Base-by-base conservation (phyloP, 2,797 vertebrate species). In the Esox masquinongy region DNA sequence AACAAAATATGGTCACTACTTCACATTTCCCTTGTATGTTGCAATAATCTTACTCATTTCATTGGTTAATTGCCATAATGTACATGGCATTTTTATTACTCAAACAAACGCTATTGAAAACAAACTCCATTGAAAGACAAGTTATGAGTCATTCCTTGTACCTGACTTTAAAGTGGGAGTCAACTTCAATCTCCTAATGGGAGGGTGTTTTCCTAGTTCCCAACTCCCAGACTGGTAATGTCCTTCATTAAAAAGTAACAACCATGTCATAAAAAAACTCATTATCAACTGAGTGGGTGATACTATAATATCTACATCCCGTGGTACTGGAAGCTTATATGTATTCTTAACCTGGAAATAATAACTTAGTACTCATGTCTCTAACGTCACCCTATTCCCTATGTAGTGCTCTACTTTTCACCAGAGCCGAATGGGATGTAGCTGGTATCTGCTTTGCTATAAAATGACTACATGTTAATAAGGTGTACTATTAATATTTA, bases 171-270 rank as follows among this genome's bases (percentile, higher is more conserved):
- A 22, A 49, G 68, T 70, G 68, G 22, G 22, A 70, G 43, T 43
- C n/a, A 43, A 12, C 67, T 34, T 12, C 11, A 68, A 70, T n/a
- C 15, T 70, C 22, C 22, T 8, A 53, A 31, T 29, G 24, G 69
- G 69, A 71, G 50, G 26, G 26, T 5, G 24, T 50, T 31, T 8
- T 71, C 56, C 15, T 43, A 69, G 24, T 12, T n/a, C 34, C 34
- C 36, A 47, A 36, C 49, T 71, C 50, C 26, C 70, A 31, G 26
- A 53, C 24, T 4, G 29, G 4, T 53, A n/a, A 19, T 31, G 61
- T 17, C 53, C 70, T 76, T 70, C n/a, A 75, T 79, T 75, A 63
- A 59, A 75, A 72, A 53, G 16, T 34, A 9, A 53, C 47, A 53
- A 71, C 22, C 24, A 51, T 31, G 11, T 22, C 43, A 7, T 26